Conservation (phyloP, 1,140 invertebrate genomes). For the Dendroctonus ponderosae region DNA sequence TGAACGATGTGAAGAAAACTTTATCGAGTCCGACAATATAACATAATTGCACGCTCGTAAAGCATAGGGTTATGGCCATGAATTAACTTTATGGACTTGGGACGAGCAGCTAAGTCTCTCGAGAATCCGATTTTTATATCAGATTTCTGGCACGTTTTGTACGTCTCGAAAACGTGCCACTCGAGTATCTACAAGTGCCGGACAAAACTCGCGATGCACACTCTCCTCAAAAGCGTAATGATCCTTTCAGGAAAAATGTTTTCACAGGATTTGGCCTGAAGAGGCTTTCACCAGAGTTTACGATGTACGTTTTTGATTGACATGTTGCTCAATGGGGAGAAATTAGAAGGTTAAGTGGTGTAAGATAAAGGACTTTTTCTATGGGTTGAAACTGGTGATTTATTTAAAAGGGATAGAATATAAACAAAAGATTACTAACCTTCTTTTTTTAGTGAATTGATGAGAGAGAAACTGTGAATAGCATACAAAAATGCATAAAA, state of each 20-base stretch:
- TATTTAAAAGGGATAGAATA: too few relatives aligned
- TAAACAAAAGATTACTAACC: too few relatives aligned
- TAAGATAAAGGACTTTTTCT: too few relatives aligned
- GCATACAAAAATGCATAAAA: too few relatives aligned
- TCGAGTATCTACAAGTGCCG: constrained; percentile 35
- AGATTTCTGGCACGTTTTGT: constrained; percentile 46
- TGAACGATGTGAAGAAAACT: constrained; percentile 26
- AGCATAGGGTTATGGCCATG: constrained; percentile 35
- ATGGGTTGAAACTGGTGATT: too few relatives aligned
- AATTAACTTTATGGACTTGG: constrained; percentile 43
- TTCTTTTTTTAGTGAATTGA: too few relatives aligned
- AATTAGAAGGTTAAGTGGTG: too few relatives aligned
- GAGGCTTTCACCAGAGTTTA: constrained; percentile 8
- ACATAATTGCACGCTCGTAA: constrained; percentile 34
- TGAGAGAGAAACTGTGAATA: too few relatives aligned
- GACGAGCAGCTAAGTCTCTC: constrained; percentile 34
- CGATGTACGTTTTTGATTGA: constrained; percentile 9
- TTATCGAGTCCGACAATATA: constrained; percentile 28
- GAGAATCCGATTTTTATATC: constrained; percentile 46
- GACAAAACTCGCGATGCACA: constrained; percentile 25
- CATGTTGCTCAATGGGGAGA: background rate
- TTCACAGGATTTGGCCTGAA: constrained; percentile 22
- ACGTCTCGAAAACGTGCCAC: constrained; percentile 43
- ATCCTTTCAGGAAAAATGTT: constrained; percentile 34
- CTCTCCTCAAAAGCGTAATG: constrained; percentile 32